A percentile compares a stretch with the other conserved stretches of the same genome.
These are phyloP conservation scores for Lingula anatina DNA, from an alignment of 2,888 invertebrate species.

Conservation along the genomic window DNA sequence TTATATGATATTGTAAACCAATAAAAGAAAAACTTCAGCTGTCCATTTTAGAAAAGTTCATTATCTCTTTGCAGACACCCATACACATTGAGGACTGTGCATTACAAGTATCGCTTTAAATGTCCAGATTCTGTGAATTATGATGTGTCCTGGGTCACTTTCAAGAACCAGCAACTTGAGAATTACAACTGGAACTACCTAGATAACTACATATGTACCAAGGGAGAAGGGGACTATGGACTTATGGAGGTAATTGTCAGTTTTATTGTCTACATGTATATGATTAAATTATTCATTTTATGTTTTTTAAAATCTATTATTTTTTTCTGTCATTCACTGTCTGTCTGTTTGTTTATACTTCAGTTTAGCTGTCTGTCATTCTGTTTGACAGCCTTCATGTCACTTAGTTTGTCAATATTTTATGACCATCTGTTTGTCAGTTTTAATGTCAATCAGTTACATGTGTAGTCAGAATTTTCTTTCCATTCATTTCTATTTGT, in stretches of 20 bases:
- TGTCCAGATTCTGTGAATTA: slow-evolving; percentile 58
- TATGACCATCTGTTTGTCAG: no score
- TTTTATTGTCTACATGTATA: slow-evolving; percentile 3
- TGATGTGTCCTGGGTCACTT: slow-evolving; percentile 90
- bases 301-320: background rate
- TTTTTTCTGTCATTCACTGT: background rate
- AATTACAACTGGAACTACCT: slow-evolving; percentile 97
- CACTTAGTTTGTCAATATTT: no score
- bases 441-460: no score
- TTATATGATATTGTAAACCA: no score
- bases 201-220: slow-evolving; percentile 92
- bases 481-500: no score
- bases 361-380: background rate
- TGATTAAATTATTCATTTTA: no score
- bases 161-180: slow-evolving; percentile 89
- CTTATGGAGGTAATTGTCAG: slow-evolving; percentile 68
- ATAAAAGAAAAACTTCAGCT: no score
- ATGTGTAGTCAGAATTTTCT: no score
- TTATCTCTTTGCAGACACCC: background rate
- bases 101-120: slow-evolving; percentile 49
- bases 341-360: background rate
- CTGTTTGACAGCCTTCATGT: no score
- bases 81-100: background rate
- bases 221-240: slow-evolving; percentile 79
- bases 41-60: no score